A percentile compares a stretch with the other conserved stretches of the same genome.
These are phyloP conservation scores for Elegia similella DNA, from an alignment of 2,888 invertebrate species.

Conservation along the genomic window DNA sequence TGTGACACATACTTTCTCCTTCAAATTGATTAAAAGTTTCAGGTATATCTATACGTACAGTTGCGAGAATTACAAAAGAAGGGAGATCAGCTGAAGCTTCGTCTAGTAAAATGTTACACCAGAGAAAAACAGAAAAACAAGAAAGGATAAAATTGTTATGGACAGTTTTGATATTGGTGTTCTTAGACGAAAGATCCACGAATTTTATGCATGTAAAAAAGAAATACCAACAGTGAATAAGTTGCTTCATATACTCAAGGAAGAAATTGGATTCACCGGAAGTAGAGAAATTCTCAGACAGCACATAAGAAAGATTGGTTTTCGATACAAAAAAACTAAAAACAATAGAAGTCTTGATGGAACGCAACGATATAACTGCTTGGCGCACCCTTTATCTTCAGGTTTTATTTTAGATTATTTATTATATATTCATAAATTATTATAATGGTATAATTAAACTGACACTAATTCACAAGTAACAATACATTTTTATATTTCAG, in stretches of 20 bases:
- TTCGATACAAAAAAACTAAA: slow-evolving; percentile 7
- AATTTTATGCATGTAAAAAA: slow-evolving; percentile 16
- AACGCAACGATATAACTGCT: slow-evolving; percentile 3
- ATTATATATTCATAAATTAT: too few relatives aligned
- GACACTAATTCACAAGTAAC: too few relatives aligned
- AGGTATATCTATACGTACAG: too few relatives aligned
- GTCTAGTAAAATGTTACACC: slow-evolving; percentile 8
- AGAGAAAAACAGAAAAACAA: slow-evolving; percentile 12
- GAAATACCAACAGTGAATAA: slow-evolving; percentile 13
- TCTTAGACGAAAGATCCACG: slow-evolving; percentile 11
- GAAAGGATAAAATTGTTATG: slow-evolving; percentile 7
- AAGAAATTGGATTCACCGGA: background rate
- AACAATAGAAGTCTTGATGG: background rate
- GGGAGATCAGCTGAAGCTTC: too few relatives aligned
- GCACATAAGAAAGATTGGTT: background rate
- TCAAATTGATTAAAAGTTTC: too few relatives aligned
- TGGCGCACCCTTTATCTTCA: slow-evolving; percentile 10
- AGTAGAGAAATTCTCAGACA: background rate
- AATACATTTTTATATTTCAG: too few relatives aligned
- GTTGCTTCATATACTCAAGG: slow-evolving; percentile 1
- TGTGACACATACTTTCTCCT: too few relatives aligned
- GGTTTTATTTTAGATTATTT: background rate
- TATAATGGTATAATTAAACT: too few relatives aligned
- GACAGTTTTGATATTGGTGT: slow-evolving; percentile 15
- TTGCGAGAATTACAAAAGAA: too few relatives aligned